phyloP scores from a whole-genome alignment of 2,113 vertebrate genomes.

The Talpa occidentalis region DNA sequence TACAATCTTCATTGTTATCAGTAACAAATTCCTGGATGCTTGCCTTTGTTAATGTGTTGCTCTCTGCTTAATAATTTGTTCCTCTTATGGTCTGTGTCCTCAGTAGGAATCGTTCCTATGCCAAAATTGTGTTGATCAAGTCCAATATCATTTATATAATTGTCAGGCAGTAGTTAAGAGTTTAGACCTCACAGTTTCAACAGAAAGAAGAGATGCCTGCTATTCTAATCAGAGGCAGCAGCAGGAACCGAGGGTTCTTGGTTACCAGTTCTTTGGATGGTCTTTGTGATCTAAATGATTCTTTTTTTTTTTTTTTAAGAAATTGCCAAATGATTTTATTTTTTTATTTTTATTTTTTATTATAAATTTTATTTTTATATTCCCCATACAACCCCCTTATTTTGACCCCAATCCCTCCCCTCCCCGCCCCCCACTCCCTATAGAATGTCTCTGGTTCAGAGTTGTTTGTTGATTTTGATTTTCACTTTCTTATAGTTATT shows the following conservation, averaged over 20 bases:
- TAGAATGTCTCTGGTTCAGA: too few relatives aligned
- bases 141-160: constrained; percentile 3
- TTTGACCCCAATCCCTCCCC: too few relatives aligned
- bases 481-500: too few relatives aligned
- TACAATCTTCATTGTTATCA: neutral
- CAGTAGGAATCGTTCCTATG: neutral
- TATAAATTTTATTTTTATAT: too few relatives aligned
- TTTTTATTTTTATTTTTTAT: too few relatives aligned
- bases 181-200: constrained; percentile 7
- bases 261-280: constrained; percentile 40
- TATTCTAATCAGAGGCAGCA: constrained; percentile 26
- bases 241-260: neutral
- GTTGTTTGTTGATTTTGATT: too few relatives aligned
- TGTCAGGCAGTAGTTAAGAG: constrained; percentile 13
- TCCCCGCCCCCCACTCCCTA: too few relatives aligned
- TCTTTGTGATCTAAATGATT: constrained; percentile 43
- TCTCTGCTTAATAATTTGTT: constrained; percentile 45
- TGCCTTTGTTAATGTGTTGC: constrained; percentile 38
- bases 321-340: too few relatives aligned
- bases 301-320: too few relatives aligned
- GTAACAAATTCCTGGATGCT: constrained; percentile 5
- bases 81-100: neutral
- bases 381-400: too few relatives aligned
- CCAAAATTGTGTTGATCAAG: constrained; percentile 24
- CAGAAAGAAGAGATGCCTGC: neutral